Evolutionary conservation across 2,113 vertebrate genomes (phyloP).

Genomic region (Salminus brasiliensis): DNA sequence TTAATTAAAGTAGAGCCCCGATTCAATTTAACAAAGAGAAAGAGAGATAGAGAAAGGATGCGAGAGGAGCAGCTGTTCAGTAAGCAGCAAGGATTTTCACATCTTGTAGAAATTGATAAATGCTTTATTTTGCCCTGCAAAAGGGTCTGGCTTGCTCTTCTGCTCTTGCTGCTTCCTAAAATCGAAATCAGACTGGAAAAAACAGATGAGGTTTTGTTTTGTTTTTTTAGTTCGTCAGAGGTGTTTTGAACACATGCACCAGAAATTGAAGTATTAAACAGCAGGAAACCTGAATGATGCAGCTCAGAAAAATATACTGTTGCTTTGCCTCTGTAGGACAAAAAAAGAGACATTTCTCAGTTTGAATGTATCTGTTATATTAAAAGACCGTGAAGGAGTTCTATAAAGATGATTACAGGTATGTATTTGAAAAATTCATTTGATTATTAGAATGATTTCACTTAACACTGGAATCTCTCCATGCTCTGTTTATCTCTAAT

Average conservation of each 20-base stretch:
- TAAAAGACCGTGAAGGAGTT: not conserved
- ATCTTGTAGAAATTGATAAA: constrained; percentile 7
- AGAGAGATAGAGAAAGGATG: not conserved
- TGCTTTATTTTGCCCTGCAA: constrained; percentile 34
- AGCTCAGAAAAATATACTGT: not conserved
- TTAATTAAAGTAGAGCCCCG: constrained; percentile 25
- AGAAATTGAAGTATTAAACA: constrained; percentile 25
- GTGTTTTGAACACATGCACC: not conserved
- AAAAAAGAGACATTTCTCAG: not conserved
- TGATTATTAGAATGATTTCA: not conserved
- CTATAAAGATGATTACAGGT: not conserved
- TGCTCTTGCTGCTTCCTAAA: constrained; percentile 6
- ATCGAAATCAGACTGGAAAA: not conserved
- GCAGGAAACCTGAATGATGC: not conserved
- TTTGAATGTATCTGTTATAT: not conserved
- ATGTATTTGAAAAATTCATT: not conserved
- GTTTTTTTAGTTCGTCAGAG: constrained; percentile 3
- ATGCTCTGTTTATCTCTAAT: not conserved
- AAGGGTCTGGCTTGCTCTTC: constrained; percentile 13
- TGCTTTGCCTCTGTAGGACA: not conserved
- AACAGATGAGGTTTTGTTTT: not conserved
- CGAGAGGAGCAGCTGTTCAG: constrained; percentile 23
- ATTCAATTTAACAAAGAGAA: constrained; percentile 21
- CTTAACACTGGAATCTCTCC: not conserved
- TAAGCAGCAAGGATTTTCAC: not conserved